A percentile compares a stretch with the other conserved stretches of the same genome.
Evolutionary conservation across 1,140 invertebrate genomes (phyloP).

Genomic region (Limonius californicus): DNA sequence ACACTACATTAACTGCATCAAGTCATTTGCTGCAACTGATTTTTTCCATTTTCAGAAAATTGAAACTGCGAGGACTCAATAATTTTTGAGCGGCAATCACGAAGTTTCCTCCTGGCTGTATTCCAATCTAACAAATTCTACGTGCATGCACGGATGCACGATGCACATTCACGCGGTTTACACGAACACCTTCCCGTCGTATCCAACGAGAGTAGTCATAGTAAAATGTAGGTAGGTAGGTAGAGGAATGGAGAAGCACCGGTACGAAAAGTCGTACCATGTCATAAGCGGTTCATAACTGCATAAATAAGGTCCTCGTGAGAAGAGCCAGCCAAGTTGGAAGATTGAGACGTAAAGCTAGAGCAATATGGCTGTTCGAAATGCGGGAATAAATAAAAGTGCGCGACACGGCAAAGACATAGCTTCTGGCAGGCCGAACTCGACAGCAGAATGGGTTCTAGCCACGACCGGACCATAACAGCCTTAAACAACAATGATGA

Average conservation of each 20-base stretch:
- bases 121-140: too few species aligned
- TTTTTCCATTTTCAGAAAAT: too few species aligned
- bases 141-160: too few species aligned
- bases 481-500: conserved; percentile 34
- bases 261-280: not conserved
- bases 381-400: conserved; percentile 17
- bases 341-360: conserved; percentile 12
- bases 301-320: conserved; percentile 6
- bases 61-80: too few species aligned
- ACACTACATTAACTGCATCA: too few species aligned
- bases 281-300: conserved; percentile 4
- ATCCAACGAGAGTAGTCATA: not conserved
- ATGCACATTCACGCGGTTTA: too few species aligned
- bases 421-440: conserved; percentile 31
- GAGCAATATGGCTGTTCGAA: conserved; percentile 13
- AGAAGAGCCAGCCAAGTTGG: not conserved
- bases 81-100: too few species aligned
- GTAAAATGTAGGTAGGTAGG: conserved; percentile 1
- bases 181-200: too few species aligned
- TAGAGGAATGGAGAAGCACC: not conserved
- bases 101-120: too few species aligned
- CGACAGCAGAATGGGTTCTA: conserved; percentile 39
- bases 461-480: conserved; percentile 36
- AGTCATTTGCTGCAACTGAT: too few species aligned
- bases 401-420: conserved; percentile 35